Percentiles rank a stretch among this genome's conserved stretches.
These are phyloP conservation scores for Dyspetes luteomarginatus DNA, from an alignment of 2,888 invertebrate genomes.

Conservation along the genomic window DNA sequence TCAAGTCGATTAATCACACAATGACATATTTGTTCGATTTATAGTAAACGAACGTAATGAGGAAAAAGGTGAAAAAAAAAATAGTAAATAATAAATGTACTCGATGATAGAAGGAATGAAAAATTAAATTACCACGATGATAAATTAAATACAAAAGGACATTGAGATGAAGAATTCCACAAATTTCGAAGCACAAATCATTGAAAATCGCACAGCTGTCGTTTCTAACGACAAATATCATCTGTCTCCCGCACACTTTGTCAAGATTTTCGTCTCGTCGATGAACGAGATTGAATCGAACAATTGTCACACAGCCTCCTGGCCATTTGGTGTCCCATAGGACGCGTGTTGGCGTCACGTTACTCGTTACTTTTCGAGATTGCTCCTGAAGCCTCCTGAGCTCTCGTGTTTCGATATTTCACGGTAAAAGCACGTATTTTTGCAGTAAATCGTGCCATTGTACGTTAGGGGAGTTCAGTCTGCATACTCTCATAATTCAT, in stretches of 20 bases:
- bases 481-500: neutral
- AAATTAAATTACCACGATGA: neutral
- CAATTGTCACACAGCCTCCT: conserved; percentile 7
- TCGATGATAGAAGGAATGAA: neutral
- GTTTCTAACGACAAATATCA: conserved; percentile 14
- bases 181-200: neutral
- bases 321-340: conserved; percentile 1
- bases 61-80: too few relatives aligned
- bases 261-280: conserved; percentile 11
- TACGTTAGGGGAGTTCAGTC: neutral
- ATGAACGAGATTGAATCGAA: conserved; percentile 38
- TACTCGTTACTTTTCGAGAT: conserved; percentile 29
- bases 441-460: conserved; percentile 56
- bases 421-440: conserved; percentile 58
- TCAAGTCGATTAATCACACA: too few relatives aligned
- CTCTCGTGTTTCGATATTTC: conserved; percentile 50
- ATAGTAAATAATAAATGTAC: too few relatives aligned
- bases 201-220: conserved; percentile 22
- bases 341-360: conserved; percentile 49
- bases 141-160: neutral
- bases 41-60: too few relatives aligned
- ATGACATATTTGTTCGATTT: too few relatives aligned
- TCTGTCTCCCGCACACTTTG: conserved; percentile 15
- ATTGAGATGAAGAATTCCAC: neutral
- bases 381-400: neutral